Base-by-base conservation (phyloP, 2,113 vertebrate genomes). In the Motacilla tschutschensis region DNA sequence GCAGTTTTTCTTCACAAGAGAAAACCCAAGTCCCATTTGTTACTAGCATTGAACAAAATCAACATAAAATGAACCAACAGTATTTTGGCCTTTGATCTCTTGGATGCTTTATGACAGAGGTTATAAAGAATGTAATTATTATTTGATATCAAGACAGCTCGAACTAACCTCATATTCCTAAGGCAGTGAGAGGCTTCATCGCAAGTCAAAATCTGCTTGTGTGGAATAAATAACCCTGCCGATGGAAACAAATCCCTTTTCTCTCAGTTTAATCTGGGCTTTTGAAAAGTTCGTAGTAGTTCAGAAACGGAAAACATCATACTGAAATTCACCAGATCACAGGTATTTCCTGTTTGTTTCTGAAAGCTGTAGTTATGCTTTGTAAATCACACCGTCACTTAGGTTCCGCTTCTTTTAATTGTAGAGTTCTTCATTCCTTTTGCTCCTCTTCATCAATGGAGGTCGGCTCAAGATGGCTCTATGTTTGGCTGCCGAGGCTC, bases 41-140 rank as follows among this genome's bases (percentile, higher is more conserved):
- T 92, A 63, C 79, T 66, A 83, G n/a, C 76, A 90, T 26, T 83
- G 79, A 85, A 90, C 25, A 86, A 93, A 89, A 89, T 85, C 87
- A 93, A 71, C 57, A 65, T 74, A 46, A 90, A 92, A 89, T 74
- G 64, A 94, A 77, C 50, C 47, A 84, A 88, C 40, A 53, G 77
- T 92, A 63, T 75, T 92, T 91, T 86, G 83, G 81, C 87, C 90
- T 92, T 91, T 94, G 86, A 91, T 92, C 90, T 88, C 71, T 86
- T 90, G 59, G 59, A 92, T 90, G 67, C 67, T 91, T 93, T 92
- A 86, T 86, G 90, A 90, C 92, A 91, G 74, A 84, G 88, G 83
- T 81, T 71, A 93, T 88, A 92, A 93, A 91, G 87, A 86, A 92
- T 2, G 0, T 84, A 90, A 93, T 91, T 84, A 93, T 89, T 93